Conservation (phyloP, 2,113 vertebrate genomes). For the Chroicocephalus ridibundus region DNA sequence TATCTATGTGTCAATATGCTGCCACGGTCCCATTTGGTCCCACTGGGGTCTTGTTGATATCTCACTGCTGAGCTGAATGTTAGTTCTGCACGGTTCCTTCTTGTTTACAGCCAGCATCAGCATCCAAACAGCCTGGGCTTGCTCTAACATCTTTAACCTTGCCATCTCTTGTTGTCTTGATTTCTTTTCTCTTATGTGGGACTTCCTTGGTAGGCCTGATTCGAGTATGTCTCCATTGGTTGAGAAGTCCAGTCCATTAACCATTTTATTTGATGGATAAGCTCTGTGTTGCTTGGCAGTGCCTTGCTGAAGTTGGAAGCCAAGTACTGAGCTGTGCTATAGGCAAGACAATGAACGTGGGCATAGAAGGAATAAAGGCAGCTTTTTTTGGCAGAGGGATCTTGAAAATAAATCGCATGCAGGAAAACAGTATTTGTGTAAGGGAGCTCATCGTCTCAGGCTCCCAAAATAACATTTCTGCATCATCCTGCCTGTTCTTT, state of each 20-base stretch:
- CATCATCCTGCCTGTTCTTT: background rate
- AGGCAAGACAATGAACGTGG: background rate
- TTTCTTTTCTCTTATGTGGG: background rate
- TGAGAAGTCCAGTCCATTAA: background rate
- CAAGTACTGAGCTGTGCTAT: background rate
- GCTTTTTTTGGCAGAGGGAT: background rate
- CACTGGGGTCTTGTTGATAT: conserved; percentile 12
- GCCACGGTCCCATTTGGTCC: background rate
- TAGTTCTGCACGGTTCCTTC: conserved; percentile 20
- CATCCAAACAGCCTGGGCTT: background rate
- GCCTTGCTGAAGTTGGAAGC: background rate
- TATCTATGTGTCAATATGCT: conserved; percentile 10
- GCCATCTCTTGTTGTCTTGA: background rate
- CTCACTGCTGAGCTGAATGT: background rate
- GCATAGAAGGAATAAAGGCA: background rate
- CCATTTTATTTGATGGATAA: background rate
- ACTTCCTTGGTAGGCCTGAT: background rate
- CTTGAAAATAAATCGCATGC: background rate
- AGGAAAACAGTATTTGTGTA: background rate
- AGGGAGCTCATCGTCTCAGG: background rate
- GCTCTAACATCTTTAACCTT: background rate
- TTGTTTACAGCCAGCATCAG: background rate
- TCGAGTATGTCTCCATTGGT: background rate
- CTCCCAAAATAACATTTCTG: background rate
- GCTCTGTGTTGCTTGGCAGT: background rate